Evolutionary conservation across 2,113 vertebrate species (phyloP), one percentile per base, ranked within the genome.

Genomic region (Leucopternis melanops): DNA sequence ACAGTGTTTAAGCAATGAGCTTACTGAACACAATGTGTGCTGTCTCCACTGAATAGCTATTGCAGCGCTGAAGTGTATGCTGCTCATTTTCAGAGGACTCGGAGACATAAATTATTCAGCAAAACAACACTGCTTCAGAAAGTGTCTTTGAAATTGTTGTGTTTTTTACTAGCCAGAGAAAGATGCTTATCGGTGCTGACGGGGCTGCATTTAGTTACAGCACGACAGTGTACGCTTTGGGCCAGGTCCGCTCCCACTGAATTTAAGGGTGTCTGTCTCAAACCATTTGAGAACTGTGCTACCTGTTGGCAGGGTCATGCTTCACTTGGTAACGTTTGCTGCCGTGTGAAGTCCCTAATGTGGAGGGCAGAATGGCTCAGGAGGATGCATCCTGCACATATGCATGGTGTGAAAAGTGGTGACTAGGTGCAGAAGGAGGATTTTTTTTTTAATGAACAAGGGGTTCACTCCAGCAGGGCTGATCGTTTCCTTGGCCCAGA

Each of bases 41-140:
- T 90, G 90, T 94, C 94, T 93, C 90, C 85, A 73, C 93, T 79
- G 86, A 94, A 88, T 75, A 94, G 86, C 18, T 71, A 8, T 62
- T 81, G 75, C 92, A 79, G 65, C 13, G 7, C 90, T 87, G 75
- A 94, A 79, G 88, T 82, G 58, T 84, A 44, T 77, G 50, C 87
- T 97, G 94, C 86, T 97, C 92, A 89, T 97, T 97, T 97, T 80
- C 92, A 89, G 93, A 93, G 74, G 69, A 66, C 94, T 96, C 11
- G 0, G 73, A 88, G 86, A 91, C 88, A 88, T 96, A 82, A 85
- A 95, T 96, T 96, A 94, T 91, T 75, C 95, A 97, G 88, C 93
- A 97, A 86, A 90, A 96, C 94, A 95, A 47, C 87, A 15, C 75
- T 89, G 65, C 91, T 86, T 85, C 70, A 78, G 92, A 90, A 77